Evolutionary conservation across 2,888 invertebrate genomes (phyloP).

Genomic region (Merodon equestris): DNA sequence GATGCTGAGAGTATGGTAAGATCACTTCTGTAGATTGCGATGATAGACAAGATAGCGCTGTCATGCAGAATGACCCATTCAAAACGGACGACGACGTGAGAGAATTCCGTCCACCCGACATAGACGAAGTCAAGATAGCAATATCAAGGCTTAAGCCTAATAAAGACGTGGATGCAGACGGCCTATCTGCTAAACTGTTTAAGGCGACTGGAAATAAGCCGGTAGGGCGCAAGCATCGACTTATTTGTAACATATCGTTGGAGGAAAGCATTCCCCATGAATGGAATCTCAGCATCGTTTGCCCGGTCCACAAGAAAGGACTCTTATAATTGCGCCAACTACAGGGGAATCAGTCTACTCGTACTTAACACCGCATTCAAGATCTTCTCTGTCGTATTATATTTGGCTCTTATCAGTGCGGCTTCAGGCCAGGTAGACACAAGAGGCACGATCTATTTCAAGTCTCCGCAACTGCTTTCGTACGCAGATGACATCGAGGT

Average conservation of each 20-base stretch:
- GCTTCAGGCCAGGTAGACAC: too few relatives aligned
- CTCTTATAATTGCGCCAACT: background rate
- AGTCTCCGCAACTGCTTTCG: too few relatives aligned
- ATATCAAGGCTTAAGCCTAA: too few relatives aligned
- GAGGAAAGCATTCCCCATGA: background rate
- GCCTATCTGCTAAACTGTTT: background rate
- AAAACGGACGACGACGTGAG: background rate
- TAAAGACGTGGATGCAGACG: background rate
- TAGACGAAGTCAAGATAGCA: background rate
- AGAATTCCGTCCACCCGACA: background rate
- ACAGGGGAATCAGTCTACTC: background rate
- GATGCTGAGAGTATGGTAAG: background rate
- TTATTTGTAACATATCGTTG: background rate
- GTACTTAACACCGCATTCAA: background rate
- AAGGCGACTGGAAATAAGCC: background rate
- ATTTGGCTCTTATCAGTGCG: background rate
- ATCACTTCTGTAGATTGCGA: background rate
- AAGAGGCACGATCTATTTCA: too few relatives aligned
- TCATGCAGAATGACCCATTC: background rate
- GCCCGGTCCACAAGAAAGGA: slow-evolving; percentile 1
- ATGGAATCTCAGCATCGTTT: slow-evolving; percentile 1
- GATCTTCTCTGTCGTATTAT: slow-evolving; percentile 1
- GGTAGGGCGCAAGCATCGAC: background rate
- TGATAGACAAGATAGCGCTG: background rate
- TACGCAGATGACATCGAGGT: too few relatives aligned